Conservation (phyloP, 2,113 vertebrate genomes). For the Corythaixoides concolor region DNA sequence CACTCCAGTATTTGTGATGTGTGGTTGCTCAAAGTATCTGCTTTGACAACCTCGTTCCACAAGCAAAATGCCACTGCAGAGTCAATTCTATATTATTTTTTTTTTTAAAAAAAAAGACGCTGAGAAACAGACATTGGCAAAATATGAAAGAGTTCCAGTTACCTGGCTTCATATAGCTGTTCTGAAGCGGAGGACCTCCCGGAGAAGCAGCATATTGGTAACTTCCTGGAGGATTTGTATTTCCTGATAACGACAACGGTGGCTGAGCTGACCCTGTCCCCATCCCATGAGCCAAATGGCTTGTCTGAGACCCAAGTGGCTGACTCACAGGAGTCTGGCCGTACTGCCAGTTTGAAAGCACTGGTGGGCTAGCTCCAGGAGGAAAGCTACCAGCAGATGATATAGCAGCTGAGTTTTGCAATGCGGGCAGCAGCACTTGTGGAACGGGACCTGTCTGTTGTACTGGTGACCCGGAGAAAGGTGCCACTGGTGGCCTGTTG, state of each 20-base stretch:
- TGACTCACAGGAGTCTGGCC: conserved; percentile 65
- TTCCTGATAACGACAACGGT: neutral
- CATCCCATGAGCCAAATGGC: conserved; percentile 68
- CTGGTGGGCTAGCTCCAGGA: conserved; percentile 66
- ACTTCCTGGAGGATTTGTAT: conserved; percentile 64
- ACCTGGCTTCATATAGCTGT: conserved; percentile 77
- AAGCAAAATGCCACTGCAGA: neutral
- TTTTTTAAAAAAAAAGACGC: rapidly evolving
- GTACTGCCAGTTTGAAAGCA: conserved; percentile 83
- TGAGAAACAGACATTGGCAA: neutral
- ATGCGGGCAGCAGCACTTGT: conserved; percentile 60
- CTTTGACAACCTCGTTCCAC: neutral
- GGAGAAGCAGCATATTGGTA: conserved; percentile 72
- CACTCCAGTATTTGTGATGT: neutral
- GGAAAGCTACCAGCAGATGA: conserved; percentile 77
- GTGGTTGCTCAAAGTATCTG: neutral
- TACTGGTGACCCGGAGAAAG: conserved; percentile 45
- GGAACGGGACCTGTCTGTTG: conserved; percentile 61
- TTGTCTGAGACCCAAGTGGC: conserved; percentile 56
- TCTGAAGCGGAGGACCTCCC: conserved; percentile 72
- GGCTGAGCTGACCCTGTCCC: conserved; percentile 51
- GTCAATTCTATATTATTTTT: neutral
- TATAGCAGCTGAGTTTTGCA: conserved; percentile 76
- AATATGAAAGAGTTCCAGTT: neutral
- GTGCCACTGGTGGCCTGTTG: conserved; percentile 74